Evolutionary conservation across 2,797 vertebrate species (phyloP).

Genomic region (Emys orbicularis): DNA sequence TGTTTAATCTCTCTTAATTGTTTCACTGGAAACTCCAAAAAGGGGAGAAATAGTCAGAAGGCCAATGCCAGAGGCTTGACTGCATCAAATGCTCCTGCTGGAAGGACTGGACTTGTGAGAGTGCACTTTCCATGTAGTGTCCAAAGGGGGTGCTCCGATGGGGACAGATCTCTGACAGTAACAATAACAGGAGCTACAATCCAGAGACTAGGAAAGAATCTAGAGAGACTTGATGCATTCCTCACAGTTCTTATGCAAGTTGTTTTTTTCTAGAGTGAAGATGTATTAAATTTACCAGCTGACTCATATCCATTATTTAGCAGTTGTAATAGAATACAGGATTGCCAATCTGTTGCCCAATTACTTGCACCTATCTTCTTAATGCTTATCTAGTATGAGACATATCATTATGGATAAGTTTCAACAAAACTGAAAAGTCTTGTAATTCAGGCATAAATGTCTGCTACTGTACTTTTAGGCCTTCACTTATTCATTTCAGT

Average conservation of each 20-base stretch:
- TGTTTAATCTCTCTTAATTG: not conserved
- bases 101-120: not conserved
- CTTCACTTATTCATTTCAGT: not conserved
- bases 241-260: not conserved
- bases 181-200: not conserved
- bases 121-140: not conserved
- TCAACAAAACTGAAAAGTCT: not conserved
- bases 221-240: not conserved
- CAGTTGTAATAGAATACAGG: not conserved
- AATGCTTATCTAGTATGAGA: not conserved
- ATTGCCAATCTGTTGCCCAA: not conserved
- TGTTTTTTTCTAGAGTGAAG: not conserved
- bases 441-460: not conserved
- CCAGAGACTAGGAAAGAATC: not conserved
- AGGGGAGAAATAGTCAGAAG: not conserved
- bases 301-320: not conserved
- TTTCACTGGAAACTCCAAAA: not conserved
- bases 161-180: not conserved
- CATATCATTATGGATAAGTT: not conserved
- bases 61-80: not conserved
- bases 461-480: not conserved
- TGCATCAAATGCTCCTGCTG: not conserved
- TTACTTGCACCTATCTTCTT: not conserved
- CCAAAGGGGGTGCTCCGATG: not conserved
- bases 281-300: not conserved